phyloP scores from a whole-genome alignment of 2,888 invertebrate genomes.

The Timema podura region DNA sequence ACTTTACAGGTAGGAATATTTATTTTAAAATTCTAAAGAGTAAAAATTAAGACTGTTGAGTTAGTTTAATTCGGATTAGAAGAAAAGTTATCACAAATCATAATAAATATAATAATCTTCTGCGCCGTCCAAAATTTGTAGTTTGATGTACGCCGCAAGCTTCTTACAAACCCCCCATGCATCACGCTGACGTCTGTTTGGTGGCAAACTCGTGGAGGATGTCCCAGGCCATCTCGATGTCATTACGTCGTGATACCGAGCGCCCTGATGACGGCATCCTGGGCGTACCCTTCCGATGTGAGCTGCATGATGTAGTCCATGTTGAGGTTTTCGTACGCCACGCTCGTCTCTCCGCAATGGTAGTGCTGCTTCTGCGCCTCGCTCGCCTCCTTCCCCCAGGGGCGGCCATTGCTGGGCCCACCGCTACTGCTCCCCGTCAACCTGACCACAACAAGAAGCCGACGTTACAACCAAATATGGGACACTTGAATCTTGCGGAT shows the following conservation, averaged over 20 bases:
- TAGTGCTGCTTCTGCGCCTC: constrained; percentile 26
- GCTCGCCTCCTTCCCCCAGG: constrained; percentile 17
- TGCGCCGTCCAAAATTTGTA: too few relatives aligned
- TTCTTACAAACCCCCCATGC: background rate
- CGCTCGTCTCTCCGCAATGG: constrained; percentile 33
- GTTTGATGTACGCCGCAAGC: too few relatives aligned
- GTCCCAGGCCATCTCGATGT: constrained; percentile 93
- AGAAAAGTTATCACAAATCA: too few relatives aligned
- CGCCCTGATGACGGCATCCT: constrained; percentile 86
- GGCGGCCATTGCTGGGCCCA: background rate
- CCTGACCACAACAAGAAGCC: too few relatives aligned
- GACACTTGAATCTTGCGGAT: too few relatives aligned
- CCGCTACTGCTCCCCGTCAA: background rate
- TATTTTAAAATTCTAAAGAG: too few relatives aligned
- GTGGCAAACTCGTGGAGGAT: constrained; percentile 87
- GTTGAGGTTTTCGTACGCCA: constrained; percentile 81
- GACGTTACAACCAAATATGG: too few relatives aligned
- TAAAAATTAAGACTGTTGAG: too few relatives aligned
- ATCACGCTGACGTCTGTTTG: constrained; percentile 44
- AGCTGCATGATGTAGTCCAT: constrained; percentile 86
- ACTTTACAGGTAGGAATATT: too few relatives aligned
- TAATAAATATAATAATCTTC: too few relatives aligned
- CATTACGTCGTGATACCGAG: constrained; percentile 89
- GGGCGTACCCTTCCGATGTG: constrained; percentile 85
- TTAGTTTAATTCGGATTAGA: too few relatives aligned